These are phyloP conservation scores for Amazona vittata DNA, from an alignment of 2,113 vertebrate species.

Conservation along the genomic window DNA sequence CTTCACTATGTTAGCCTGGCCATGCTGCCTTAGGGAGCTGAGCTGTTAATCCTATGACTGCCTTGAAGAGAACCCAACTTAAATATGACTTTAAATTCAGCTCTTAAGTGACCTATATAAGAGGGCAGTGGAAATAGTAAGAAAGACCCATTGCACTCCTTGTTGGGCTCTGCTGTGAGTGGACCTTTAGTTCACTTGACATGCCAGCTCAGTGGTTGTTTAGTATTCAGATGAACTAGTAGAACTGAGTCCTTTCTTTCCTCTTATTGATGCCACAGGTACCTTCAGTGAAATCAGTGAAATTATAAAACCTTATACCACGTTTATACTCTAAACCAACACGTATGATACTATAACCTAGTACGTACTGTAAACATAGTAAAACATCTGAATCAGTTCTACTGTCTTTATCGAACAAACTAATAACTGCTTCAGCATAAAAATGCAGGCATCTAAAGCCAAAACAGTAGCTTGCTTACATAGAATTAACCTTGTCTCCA, in stretches of 20 bases:
- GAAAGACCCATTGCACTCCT: not conserved
- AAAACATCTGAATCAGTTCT: not conserved
- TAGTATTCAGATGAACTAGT: not conserved
- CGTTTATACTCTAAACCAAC: not conserved
- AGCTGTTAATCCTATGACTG: not conserved
- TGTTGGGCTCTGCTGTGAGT: not conserved
- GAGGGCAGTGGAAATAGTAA: not conserved
- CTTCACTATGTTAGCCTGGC: not conserved
- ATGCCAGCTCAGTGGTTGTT: not conserved
- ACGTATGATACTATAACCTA: not conserved
- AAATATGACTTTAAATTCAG: not conserved
- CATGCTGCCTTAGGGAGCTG: not conserved
- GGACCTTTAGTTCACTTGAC: not conserved
- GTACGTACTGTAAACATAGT: not conserved
- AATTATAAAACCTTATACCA: not conserved
- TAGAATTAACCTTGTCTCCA: not conserved
- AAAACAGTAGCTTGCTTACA: not conserved
- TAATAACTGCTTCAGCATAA: not conserved
- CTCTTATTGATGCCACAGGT: not conserved
- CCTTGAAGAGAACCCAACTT: not conserved
- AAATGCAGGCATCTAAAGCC: not conserved
- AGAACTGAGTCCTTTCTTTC: not conserved
- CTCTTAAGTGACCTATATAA: not conserved
- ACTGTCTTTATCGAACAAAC: not conserved
- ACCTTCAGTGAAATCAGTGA: not conserved